Conservation (phyloP, 2,888 invertebrate species). For the Quadriops clusia region DNA sequence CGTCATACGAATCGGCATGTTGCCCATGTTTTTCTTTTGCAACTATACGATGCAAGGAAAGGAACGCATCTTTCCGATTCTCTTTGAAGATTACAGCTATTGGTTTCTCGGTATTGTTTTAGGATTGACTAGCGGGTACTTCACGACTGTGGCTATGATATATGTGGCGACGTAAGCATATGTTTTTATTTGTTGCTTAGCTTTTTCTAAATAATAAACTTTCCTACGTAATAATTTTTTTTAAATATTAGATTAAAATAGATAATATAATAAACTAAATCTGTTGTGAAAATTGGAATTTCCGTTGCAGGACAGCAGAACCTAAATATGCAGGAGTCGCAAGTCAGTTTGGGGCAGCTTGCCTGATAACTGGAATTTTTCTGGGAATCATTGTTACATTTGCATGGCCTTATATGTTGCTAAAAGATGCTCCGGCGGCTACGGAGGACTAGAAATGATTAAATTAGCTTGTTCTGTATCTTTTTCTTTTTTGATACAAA, state of each 20-base stretch:
- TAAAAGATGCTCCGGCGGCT: too few species aligned
- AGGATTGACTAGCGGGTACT: conserved; percentile 86
- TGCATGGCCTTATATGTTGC: too few species aligned
- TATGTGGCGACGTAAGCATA: conserved; percentile 79
- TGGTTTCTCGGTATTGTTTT: conserved; percentile 61
- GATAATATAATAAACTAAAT: too few species aligned
- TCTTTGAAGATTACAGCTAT: conserved; percentile 70
- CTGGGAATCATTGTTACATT: conserved; percentile 66
- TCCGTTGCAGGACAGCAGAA: conserved; percentile 58
- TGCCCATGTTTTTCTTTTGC: conserved; percentile 85
- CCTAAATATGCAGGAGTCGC: conserved; percentile 72
- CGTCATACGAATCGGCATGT: conserved; percentile 59
- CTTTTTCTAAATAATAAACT: too few species aligned
- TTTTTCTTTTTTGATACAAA: too few species aligned
- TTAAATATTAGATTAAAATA: too few species aligned
- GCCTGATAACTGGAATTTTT: conserved; percentile 80
- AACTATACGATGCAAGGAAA: conserved; percentile 64
- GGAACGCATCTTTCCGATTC: conserved; percentile 58
- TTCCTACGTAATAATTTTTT: too few species aligned
- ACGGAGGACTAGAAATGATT: too few species aligned
- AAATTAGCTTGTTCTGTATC: too few species aligned
- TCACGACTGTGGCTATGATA: conserved; percentile 87
- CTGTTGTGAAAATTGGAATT: too few species aligned
- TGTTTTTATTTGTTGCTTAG: too few species aligned
- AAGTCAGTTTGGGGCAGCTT: conserved; percentile 94